Percentiles rank a stretch among this genome's conserved stretches.
phyloP scores from a whole-genome alignment of 2,888 invertebrate genomes.

The Eumerus sabulonum region DNA sequence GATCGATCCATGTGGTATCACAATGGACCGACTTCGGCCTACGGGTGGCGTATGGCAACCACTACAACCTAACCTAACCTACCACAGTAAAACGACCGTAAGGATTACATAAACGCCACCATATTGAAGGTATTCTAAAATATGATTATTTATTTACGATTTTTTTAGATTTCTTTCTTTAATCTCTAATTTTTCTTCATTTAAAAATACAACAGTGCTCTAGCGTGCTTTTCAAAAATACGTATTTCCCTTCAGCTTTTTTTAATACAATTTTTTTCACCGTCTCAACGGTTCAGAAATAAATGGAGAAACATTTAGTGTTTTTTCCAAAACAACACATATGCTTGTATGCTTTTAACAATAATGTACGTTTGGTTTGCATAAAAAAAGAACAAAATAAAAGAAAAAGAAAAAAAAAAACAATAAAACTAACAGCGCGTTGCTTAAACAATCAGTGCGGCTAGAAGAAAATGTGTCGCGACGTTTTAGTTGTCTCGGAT shows the following conservation, averaged over 20 bases:
- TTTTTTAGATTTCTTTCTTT: conserved; percentile 11
- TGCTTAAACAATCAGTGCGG: conserved; percentile 42
- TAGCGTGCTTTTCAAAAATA: conserved; percentile 51
- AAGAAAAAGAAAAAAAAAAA: too few species aligned
- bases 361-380: conserved; percentile 12
- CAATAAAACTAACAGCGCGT: conserved; percentile 13
- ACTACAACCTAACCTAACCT: too few species aligned
- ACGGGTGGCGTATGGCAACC: too few species aligned
- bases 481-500: not conserved
- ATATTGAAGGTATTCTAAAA: conserved; percentile 37
- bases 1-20: too few species aligned
- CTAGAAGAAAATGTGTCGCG: conserved; percentile 20
- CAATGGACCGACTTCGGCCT: too few species aligned
- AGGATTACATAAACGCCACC: too few species aligned
- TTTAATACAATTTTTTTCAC: conserved; percentile 1
- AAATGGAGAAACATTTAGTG: not conserved
- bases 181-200: conserved; percentile 27
- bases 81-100: too few species aligned
- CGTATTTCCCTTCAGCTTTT: conserved; percentile 9
- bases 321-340: not conserved
- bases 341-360: conserved; percentile 15
- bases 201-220: conserved; percentile 61
- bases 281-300: not conserved
- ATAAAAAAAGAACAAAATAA: too few species aligned
- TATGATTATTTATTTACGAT: conserved; percentile 58